Base-by-base conservation (phyloP, 2,797 vertebrate species). In the Scyliorhinus canicula region DNA sequence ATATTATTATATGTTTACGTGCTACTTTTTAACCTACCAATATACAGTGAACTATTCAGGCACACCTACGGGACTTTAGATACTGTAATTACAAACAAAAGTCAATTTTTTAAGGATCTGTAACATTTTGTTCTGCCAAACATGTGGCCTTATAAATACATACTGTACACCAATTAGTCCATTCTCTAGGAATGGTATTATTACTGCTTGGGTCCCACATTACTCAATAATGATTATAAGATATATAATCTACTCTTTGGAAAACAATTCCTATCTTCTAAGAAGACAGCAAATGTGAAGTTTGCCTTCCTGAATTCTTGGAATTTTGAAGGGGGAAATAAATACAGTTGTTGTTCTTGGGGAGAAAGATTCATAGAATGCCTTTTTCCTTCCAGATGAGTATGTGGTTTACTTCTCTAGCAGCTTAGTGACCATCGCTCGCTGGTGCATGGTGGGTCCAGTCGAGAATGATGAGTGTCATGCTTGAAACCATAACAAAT, bases 181-280 rank as follows among this genome's bases (percentile, higher is more conserved):
- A 99, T 99, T 99, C 99, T 98, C 98, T 98, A 97, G 97, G 99
- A 99, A 99, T 99, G 98, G 98, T 98, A 98, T 97, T 96, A 96
- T 97, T 97, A 96, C 97, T 96, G 98, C 98, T 98, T 97, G 96
- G 97, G 95, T 97, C 97, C 88, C 28, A 74, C 47, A 71, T 91
- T 91, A 12, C 57, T 91, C 57, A 91, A 91, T 93, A 74, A 94
- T 14, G 28, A 52, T 74, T 93, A 71, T 69, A 52, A 50, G 69
- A 93, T 35, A 91, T 44, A 94, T 94, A 74, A 69, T 71, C 67
- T 71, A 74, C 47, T 94, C 44, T 55, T 94, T 94, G 93, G 67
- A 94, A 47, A 94, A 74, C 16, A 52, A 94, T 74, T 71, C 47
- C 47, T 74, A 94, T 71, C 31, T 94, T 74, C 28, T 35, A 74